These are phyloP conservation scores for Girardinus metallicus DNA, from an alignment of 2,797 vertebrate species.

Conservation along the genomic window DNA sequence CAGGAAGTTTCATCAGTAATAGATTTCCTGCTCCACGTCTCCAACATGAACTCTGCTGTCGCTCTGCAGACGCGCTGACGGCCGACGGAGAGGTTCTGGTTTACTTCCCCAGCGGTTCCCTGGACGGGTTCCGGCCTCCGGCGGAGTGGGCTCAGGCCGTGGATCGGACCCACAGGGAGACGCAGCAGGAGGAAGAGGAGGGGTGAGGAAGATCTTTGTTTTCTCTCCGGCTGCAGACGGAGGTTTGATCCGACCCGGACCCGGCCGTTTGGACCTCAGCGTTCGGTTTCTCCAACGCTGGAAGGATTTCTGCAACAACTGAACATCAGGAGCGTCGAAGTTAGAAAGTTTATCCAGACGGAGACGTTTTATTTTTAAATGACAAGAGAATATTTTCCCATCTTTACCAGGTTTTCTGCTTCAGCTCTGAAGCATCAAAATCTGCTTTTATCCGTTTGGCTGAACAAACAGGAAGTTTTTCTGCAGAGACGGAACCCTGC, in stretches of 20 bases:
- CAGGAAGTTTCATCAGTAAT: neutral
- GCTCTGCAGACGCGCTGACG: conserved; percentile 83
- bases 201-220: conserved; percentile 54
- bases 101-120: conserved; percentile 84
- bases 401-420: too few species aligned
- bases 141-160: conserved; percentile 85
- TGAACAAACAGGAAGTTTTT: neutral
- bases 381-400: too few species aligned
- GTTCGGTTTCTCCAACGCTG: too few species aligned
- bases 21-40: neutral
- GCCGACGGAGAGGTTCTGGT: conserved; percentile 88
- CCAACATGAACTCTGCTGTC: neutral
- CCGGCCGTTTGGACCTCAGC: too few species aligned
- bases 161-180: conserved; percentile 81
- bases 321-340: too few species aligned
- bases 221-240: too few species aligned
- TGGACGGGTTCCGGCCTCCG: conserved; percentile 84
- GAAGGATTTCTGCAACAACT: too few species aligned
- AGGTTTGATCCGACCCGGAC: too few species aligned
- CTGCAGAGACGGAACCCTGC: neutral
- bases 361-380: neutral
- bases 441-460: neutral
- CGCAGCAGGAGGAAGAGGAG: conserved; percentile 52
- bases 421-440: neutral
- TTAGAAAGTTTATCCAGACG: neutral